phyloP scores from a whole-genome alignment of 2,888 invertebrate genomes.

The Dynastes grantii region DNA sequence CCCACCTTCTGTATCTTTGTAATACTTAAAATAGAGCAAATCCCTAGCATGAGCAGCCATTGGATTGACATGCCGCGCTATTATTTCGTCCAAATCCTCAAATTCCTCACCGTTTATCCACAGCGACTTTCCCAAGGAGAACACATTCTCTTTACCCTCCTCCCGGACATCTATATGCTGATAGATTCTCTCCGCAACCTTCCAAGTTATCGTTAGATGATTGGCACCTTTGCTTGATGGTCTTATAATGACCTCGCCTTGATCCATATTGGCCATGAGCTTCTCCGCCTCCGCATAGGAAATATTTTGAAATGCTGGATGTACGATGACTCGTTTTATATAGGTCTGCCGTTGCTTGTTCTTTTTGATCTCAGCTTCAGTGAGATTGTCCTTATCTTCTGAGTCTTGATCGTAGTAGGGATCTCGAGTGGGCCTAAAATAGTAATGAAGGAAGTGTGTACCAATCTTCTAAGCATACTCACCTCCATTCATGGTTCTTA shows the following conservation, averaged over 20 bases:
- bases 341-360: slow-evolving; percentile 88
- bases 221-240: slow-evolving; percentile 98
- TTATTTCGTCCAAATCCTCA: slow-evolving; percentile 99
- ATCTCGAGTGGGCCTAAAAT: slow-evolving; percentile 85
- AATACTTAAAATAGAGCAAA: slow-evolving; percentile 92
- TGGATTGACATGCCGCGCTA: slow-evolving; percentile 95
- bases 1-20: slow-evolving; percentile 83
- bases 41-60: slow-evolving; percentile 97
- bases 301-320: slow-evolving; percentile 97
- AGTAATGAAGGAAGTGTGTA: slow-evolving; percentile 49
- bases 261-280: slow-evolving; percentile 92
- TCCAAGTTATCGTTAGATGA: slow-evolving; percentile 99
- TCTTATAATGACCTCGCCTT: slow-evolving; percentile 96
- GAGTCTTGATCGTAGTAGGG: slow-evolving; percentile 91
- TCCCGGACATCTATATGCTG: slow-evolving; percentile 98
- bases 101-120: slow-evolving; percentile 95
- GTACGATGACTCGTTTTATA: slow-evolving; percentile 96
- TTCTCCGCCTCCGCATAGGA: slow-evolving; percentile 94
- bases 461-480: slow-evolving; percentile 54
- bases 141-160: slow-evolving; percentile 96
- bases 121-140: slow-evolving; percentile 90
- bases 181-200: slow-evolving; percentile 93
- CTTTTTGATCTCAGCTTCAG: slow-evolving; percentile 87
- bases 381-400: slow-evolving; percentile 85
- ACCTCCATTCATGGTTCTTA: slow-evolving; percentile 92